Evolutionary conservation across 2,888 invertebrate genomes (phyloP), one percentile per base, ranked within the genome.

Genomic region (Lamellibrachia columna): DNA sequence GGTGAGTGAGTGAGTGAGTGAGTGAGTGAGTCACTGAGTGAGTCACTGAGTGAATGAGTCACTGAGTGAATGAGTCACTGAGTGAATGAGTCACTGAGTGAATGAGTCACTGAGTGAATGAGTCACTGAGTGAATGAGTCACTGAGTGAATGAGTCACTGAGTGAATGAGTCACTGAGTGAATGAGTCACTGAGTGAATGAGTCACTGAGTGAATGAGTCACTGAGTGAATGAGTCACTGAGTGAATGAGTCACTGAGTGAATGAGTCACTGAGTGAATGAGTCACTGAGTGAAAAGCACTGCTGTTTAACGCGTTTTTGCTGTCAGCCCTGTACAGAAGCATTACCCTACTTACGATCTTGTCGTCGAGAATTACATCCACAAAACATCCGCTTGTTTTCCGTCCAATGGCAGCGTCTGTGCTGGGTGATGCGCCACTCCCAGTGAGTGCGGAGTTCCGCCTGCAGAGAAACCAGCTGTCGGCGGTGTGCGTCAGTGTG

Each of bases 41-140:
- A 93, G 92, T 91, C 91, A 93, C 93, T 92, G 92, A 92, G 92
- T 92, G 92, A 92, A 53, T 92, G 92, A 92, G 92, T 90, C 91
- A 90, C 40, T 91, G 92, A 91, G 91, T 91, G 91, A 91, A 40
- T 91, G 90, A 91, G 52, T 92, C 91, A 28, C 0, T 58, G 58
- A 58, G 58, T 58, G 60, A 75, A 15, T 75, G 75, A 22, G 75
- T 75, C 22, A 75, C 22, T 75, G 75, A 75, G 75, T 75, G 75
- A 75, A 22, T 60, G 15, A 15, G 60, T 60, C 8, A 60, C 0
- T 60, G 60, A 7, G 60, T 60, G 15, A 15, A 11, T 60, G 60
- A 60, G 60, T 60, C 0, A 60, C 0, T 15, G 60, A 15, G 60
- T 60, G 60, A 15, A 11, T 9, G 60, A 15, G 60, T 75, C 22